Evolutionary conservation across 2,797 vertebrate genomes (phyloP), one percentile per base, ranked within the genome.

Genomic region (Antrozous pallidus): DNA sequence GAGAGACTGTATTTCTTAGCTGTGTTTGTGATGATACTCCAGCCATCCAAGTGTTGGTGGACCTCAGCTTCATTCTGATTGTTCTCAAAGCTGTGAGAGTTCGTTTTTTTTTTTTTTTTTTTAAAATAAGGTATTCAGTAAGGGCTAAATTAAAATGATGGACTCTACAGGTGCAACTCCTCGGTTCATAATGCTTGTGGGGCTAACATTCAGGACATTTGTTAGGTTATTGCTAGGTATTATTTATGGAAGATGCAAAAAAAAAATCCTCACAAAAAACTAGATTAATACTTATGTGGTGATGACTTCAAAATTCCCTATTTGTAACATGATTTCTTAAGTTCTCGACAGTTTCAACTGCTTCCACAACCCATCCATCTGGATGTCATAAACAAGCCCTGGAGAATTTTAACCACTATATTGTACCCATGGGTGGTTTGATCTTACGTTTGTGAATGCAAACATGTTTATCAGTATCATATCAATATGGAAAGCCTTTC

Each of bases 81-180:
- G 71, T 51, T 78, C 33, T 93, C 73, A 54, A 81, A 84, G 22
- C 61, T 58, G 2, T 33, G 61, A 73, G 56, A 85, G 36, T 56
- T 92, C 33, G 58, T 47, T 54, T 61, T 90, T 90, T 56, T 61
- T 90, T 90, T 56, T n/a, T n/a, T n/a, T n/a, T n/a, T n/a, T n/a
- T n/a, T n/a, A n/a, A n/a, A n/a, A 45, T 69, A 28, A 92, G 51
- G n/a, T 87, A 75, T 81, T 90, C 70, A 63, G 8, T 84, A 63
- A 90, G 38, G 54, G 63, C 24, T 71, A 89, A 67, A 69, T 86
- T 79, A 47, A 89, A 81, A 82, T 36, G 33, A 77, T 26, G 61
- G 26, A 40, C 31, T 79, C 58, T 75, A 40, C 14, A 78, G 54
- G 36, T 92, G 12, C 13, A 91, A 11, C 33, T 74, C 17, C 54